Conservation (phyloP, 2,888 invertebrate species). For the Bembecia ichneumoniformis region DNA sequence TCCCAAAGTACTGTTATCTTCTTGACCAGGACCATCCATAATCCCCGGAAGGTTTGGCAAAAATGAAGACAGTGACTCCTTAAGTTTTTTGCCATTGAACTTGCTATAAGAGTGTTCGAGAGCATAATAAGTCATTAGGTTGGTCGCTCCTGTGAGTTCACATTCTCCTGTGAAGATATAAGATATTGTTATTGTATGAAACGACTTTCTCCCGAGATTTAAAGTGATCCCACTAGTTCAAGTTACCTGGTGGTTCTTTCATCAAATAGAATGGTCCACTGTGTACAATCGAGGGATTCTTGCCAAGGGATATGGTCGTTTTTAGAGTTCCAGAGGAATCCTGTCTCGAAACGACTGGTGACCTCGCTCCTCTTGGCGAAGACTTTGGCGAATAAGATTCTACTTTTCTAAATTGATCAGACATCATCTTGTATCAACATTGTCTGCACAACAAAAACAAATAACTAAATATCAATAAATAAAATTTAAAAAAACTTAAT, state of each 20-base stretch:
- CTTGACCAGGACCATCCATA: constrained; percentile 91
- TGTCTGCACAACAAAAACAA: constrained; percentile 51
- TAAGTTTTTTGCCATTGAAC: constrained; percentile 96
- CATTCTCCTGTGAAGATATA: constrained; percentile 79
- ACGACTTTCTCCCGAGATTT: not conserved
- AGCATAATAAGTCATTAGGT: constrained; percentile 96
- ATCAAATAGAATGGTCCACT: constrained; percentile 98
- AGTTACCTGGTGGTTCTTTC: constrained; percentile 92
- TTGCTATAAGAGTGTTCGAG: constrained; percentile 98
- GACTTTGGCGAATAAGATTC: constrained; percentile 96
- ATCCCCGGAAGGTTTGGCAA: constrained; percentile 95
- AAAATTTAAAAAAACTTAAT: constrained; percentile 33
- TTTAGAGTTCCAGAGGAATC: constrained; percentile 98
- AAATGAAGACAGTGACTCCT: constrained; percentile 95
- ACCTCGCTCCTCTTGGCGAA: constrained; percentile 93
- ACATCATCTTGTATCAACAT: constrained; percentile 86
- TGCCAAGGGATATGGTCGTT: constrained; percentile 96
- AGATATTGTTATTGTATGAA: not conserved
- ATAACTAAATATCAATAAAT: constrained; percentile 47
- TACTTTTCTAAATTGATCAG: constrained; percentile 92
- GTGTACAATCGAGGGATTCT: constrained; percentile 97
- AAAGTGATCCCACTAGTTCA: not conserved
- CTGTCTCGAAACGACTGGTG: constrained; percentile 95
- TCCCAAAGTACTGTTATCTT: constrained; percentile 88
- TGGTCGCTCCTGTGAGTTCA: constrained; percentile 95